These are phyloP conservation scores for Sclerurus mexicanus DNA, from an alignment of 2,113 vertebrate genomes.

Conservation along the genomic window DNA sequence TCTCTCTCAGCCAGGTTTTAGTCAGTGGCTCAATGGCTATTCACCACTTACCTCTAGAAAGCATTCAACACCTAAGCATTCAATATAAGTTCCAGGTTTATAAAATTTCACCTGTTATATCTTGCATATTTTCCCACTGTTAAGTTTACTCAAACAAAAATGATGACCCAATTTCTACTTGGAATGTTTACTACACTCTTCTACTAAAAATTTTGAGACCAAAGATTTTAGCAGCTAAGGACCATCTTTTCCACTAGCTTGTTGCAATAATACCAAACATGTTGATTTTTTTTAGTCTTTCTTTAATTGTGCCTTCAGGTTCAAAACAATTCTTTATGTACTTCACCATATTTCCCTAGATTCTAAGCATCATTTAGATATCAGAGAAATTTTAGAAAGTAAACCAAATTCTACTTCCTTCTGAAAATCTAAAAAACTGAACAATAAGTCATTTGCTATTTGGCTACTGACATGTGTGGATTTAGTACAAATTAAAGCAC, in stretches of 20 bases:
- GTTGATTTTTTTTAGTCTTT: background rate
- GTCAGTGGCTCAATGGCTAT: background rate
- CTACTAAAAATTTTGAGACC: background rate
- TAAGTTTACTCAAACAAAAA: background rate
- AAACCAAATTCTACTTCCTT: background rate
- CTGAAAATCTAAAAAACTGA: background rate
- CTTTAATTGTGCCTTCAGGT: background rate
- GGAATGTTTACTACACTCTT: background rate
- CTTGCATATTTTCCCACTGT: background rate
- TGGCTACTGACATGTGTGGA: background rate
- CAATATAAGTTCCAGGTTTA: background rate
- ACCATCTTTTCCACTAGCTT: background rate
- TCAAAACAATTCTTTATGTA: background rate
- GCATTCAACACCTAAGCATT: background rate
- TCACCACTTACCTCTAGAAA: background rate
- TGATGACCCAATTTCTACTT: background rate
- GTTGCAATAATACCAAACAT: background rate
- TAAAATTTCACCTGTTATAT: background rate
- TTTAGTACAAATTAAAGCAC: background rate
- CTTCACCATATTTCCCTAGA: background rate
- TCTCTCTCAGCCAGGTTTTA: background rate
- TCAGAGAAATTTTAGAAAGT: background rate
- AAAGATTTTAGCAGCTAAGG: background rate
- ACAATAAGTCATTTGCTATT: background rate
- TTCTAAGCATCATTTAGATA: background rate